Evolutionary conservation across 2,113 vertebrate genomes (phyloP).

Genomic region (Zootoca vivipara): DNA sequence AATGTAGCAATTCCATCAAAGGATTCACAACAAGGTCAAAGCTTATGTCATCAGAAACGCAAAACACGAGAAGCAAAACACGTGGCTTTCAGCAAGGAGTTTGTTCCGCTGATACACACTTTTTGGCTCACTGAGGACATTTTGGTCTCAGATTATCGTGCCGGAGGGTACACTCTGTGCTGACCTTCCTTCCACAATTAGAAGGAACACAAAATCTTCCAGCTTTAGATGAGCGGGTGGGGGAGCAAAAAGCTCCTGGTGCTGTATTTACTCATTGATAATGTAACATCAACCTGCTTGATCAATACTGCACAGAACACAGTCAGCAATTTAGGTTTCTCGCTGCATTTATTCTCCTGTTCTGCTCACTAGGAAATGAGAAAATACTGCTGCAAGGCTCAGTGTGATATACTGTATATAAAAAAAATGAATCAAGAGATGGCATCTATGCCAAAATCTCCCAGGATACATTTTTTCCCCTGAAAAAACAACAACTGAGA

Average conservation of each 20-base stretch:
- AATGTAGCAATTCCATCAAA: conserved; percentile 41
- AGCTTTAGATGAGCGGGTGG: conserved; percentile 23
- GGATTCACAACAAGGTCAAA: conserved; percentile 67
- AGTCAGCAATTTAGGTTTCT: conserved; percentile 53
- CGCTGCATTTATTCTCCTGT: conserved; percentile 31
- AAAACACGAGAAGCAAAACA: conserved; percentile 62
- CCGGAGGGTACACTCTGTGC: conserved; percentile 53
- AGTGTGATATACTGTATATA: conserved; percentile 18
- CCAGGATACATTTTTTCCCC: too few species aligned
- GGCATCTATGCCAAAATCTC: neutral
- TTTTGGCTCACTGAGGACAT: conserved; percentile 62
- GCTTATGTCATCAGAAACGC: conserved; percentile 65
- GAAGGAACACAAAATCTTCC: conserved; percentile 58
- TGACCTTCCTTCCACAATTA: conserved; percentile 70
- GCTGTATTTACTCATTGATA: conserved; percentile 60
- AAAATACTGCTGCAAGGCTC: conserved; percentile 41
- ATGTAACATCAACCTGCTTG: conserved; percentile 57
- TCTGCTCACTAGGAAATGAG: conserved; percentile 29
- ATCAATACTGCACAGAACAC: conserved; percentile 55
- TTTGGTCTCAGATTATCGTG: conserved; percentile 59
- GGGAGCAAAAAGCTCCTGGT: conserved; percentile 15
- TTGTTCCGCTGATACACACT: conserved; percentile 61
- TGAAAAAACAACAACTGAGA: too few species aligned
- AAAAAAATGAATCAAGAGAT: conserved; percentile 44
- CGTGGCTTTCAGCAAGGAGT: conserved; percentile 59